Evolutionary conservation across 2,113 vertebrate genomes (phyloP), one percentile per base, ranked within the genome.

Genomic region (Poeciliopsis prolifica): DNA sequence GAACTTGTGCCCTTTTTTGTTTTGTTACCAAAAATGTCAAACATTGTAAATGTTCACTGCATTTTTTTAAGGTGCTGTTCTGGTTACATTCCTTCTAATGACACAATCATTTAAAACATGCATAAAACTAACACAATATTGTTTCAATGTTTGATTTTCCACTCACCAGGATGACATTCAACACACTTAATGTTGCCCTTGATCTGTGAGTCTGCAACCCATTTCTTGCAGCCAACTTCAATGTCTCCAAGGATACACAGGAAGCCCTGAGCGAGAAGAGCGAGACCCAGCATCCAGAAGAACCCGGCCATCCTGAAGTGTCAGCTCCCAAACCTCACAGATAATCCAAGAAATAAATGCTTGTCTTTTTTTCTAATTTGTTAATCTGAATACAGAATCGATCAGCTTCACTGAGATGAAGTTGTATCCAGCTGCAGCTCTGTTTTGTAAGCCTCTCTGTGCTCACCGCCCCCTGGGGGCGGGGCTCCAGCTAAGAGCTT

Each of bases 151-250:
- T 58, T 58, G 51, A 58, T 2, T 12, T 6, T 17, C 48, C 3
- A 61, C 79, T 71, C 65, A 95, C 94, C 94, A 82, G 91, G 81
- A 9, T 66, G 1, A 44, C 92, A 93, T 48, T 0, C 1, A 0
- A 73, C 10, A 67, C 92, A 93, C 85, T 87, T 89, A 24, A 84
- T 74, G 0, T 1, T 19, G 17, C 17, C 78, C 0, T 0, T 2
- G 0, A 1, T 3, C 22, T 42, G 0, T 0, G 14, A 0, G 14
- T 42, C 0, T 3, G 0, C 0, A 0, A 0, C 0, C 93, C 89
- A 94, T 0, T 0, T 10, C 5, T 4, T 29, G 77, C 94, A 95
- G 76, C 92, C 89, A 0, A 0, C 19, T 1, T 28, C 0, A 0
- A 0, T 4, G 14, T 64, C 40, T 1, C 0, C 75, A 31, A 29